These are phyloP conservation scores for Oophaga pumilio DNA, from an alignment of 2,113 vertebrate species.

Conservation along the genomic window DNA sequence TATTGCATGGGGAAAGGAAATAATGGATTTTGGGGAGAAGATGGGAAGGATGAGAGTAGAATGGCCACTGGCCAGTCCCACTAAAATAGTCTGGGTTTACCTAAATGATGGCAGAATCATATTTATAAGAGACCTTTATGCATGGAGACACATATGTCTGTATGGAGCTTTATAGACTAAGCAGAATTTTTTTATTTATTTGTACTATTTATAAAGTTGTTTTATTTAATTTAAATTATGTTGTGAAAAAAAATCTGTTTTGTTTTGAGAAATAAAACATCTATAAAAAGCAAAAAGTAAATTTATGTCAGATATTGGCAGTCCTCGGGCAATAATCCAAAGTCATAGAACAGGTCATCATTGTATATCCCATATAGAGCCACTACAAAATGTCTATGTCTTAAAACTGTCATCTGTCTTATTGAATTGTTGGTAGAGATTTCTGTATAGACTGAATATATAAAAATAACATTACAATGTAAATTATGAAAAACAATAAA, in stretches of 20 bases:
- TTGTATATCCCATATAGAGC: neutral
- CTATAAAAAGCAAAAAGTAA: conserved; percentile 29
- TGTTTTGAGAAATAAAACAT: conserved; percentile 22
- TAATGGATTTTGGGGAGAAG: too few relatives aligned
- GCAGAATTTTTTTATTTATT: neutral
- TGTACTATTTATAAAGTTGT: neutral
- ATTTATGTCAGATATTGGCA: conserved; percentile 54
- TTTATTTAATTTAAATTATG: neutral
- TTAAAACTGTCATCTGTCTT: neutral
- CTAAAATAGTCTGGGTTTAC: too few relatives aligned
- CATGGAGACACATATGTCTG: too few relatives aligned
- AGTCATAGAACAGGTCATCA: conserved; percentile 49
- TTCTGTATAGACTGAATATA: neutral
- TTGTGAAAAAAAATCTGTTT: neutral
- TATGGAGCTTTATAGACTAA: neutral
- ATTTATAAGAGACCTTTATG: too few relatives aligned
- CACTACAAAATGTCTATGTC: conserved; percentile 22
- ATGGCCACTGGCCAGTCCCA: too few relatives aligned
- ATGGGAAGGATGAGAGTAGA: too few relatives aligned
- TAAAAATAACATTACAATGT: neutral
- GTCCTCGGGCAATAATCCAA: neutral
- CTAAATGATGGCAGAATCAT: too few relatives aligned
- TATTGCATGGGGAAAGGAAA: too few relatives aligned
- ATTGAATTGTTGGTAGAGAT: neutral
- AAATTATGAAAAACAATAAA: neutral